Base-by-base conservation (phyloP, 2,888 invertebrate species). In the Platerodrilus igneus region DNA sequence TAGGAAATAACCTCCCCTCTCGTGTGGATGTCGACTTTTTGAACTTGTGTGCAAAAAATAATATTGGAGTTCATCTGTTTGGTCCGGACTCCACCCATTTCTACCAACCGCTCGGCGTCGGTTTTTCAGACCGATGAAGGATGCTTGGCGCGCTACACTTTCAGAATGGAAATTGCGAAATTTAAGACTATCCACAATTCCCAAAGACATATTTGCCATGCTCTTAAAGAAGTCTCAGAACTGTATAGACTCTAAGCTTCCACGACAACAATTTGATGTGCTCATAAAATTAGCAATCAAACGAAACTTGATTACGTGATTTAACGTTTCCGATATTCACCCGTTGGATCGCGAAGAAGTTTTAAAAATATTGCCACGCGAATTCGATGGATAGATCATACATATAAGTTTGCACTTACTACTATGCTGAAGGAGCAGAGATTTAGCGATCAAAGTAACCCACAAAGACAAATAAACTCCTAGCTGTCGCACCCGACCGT, bases 1-100 rank as follows among this genome's bases (percentile, higher is more conserved):
- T 41, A 11, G 41, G 41, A 3, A 35, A 41, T 18, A 45, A 35
- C 19, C 15, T 32, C 41, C 4, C n/a, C n/a, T 34, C 41, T 4
- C 41, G 42, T 20, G 22, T 46, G 21, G 31, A 35, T 16, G 20
- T 14, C n/a, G 21, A 25, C 9, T 34, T 43, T 3, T 11, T 43
- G 16, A 10, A 8, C 38, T 43, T 27, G 26, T 37, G 2, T 29
- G 30, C 17, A n/a, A n/a, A n/a, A n/a, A n/a, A n/a, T n/a, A n/a
- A n/a, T n/a, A n/a, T n/a, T n/a, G n/a, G n/a, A n/a, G n/a, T n/a
- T n/a, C n/a, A n/a, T n/a, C n/a, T n/a, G n/a, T 9, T 41, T 4
- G 18, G 17, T 9, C 35, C 41, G n/a, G 3, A 41, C 9, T 23
- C 34, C 2, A 40, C 41, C 4, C 28, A 33, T 22, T 17, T 39